Conservation (phyloP, 1,140 invertebrate species). For the Calliopsis andreniformis region DNA sequence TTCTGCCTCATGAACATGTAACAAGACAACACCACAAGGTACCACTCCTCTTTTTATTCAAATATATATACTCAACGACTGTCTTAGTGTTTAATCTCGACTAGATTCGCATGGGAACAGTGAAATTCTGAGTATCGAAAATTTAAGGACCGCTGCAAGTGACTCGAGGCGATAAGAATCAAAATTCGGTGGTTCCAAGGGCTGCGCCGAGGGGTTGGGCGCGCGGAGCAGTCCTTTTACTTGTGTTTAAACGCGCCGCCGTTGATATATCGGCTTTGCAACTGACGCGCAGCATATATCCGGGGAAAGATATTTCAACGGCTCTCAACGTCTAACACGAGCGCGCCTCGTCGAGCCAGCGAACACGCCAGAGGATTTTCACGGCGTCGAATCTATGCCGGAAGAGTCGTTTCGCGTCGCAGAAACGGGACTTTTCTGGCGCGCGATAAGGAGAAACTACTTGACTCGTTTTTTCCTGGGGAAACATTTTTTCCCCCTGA, state of each 20-base stretch:
- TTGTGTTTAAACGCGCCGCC: constrained; percentile 56
- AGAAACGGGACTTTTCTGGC: neutral
- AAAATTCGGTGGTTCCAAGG: constrained; percentile 47
- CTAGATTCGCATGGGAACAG: no score
- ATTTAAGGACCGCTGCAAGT: constrained; percentile 25
- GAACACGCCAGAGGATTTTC: constrained; percentile 1
- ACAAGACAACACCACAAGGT: no score
- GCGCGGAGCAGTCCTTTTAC: constrained; percentile 57
- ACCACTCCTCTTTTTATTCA: no score
- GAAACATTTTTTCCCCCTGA: no score
- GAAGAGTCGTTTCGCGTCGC: neutral
- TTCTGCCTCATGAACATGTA: no score
- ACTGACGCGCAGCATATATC: constrained; percentile 49
- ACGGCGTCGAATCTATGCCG: constrained; percentile 9
- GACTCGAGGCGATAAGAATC: constrained; percentile 51
- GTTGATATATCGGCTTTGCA: constrained; percentile 62
- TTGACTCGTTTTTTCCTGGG: no score
- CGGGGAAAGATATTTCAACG: constrained; percentile 52
- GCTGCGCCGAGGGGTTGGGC: neutral
- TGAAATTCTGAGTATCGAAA: neutral
- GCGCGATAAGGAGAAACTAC: no score
- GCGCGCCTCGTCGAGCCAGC: neutral
- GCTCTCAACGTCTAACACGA: constrained; percentile 22
- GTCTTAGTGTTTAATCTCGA: no score
- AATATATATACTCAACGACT: no score